These are phyloP conservation scores for Heteropelma amictum DNA, from an alignment of 2,888 invertebrate species.

Conservation along the genomic window DNA sequence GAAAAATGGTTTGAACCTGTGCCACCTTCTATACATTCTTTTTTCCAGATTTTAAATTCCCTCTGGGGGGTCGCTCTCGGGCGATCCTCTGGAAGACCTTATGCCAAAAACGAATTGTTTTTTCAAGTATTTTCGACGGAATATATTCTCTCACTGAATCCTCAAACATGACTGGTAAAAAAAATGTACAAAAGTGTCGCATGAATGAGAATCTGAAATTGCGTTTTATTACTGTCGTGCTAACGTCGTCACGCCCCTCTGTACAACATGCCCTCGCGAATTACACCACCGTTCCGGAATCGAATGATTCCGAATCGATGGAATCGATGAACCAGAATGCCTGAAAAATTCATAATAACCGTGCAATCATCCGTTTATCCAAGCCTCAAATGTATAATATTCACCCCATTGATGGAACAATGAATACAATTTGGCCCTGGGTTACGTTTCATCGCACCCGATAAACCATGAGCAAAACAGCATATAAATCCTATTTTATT, in stretches of 20 bases:
- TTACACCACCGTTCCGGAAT: neutral
- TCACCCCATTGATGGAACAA: neutral
- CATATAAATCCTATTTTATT: constrained; percentile 33
- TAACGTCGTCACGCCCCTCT: neutral
- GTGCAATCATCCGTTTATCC: neutral
- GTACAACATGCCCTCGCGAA: neutral
- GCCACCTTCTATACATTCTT: constrained; percentile 39
- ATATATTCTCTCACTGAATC: no score
- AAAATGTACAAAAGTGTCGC: constrained; percentile 28
- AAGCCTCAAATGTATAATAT: neutral
- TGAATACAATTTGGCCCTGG: constrained; percentile 8
- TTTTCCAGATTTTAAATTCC: constrained; percentile 10
- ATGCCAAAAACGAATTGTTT: constrained; percentile 30
- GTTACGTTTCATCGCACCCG: constrained; percentile 9
- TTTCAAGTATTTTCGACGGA: neutral
- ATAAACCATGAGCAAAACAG: constrained; percentile 25
- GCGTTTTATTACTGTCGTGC: neutral
- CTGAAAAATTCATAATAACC: constrained; percentile 16
- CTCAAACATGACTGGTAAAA: no score
- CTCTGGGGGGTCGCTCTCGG: constrained; percentile 5
- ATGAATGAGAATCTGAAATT: neutral
- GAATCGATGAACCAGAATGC: constrained; percentile 10
- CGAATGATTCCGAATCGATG: neutral
- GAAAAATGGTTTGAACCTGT: constrained; percentile 51
- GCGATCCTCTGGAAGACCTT: constrained; percentile 10